These are phyloP conservation scores for Gorsachius magnificus DNA, from an alignment of 2,797 vertebrate species.

Conservation along the genomic window DNA sequence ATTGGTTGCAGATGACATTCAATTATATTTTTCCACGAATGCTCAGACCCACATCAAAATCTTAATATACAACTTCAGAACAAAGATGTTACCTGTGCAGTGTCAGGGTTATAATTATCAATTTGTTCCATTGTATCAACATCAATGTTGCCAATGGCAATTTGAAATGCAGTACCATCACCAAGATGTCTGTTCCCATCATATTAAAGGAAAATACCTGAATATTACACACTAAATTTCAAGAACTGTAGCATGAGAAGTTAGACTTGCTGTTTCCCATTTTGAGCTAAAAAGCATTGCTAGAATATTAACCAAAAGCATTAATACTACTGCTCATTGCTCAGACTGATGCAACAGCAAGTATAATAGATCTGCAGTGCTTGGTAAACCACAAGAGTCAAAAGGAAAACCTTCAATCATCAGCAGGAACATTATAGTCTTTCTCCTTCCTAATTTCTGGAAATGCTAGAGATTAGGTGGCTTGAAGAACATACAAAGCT, in stretches of 20 bases:
- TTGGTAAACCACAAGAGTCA: not conserved
- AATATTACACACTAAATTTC: not conserved
- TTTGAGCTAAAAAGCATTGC: not conserved
- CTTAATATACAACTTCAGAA: not conserved
- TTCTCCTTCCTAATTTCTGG: not conserved
- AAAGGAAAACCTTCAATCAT: not conserved
- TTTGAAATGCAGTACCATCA: constrained; percentile 85
- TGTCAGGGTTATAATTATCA: constrained; percentile 88
- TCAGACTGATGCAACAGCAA: not conserved
- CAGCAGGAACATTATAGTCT: not conserved
- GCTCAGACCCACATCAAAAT: not conserved
- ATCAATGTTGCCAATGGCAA: constrained; percentile 93
- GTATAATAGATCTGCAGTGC: not conserved
- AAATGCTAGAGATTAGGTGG: not conserved
- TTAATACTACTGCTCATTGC: not conserved
- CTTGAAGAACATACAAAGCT: not conserved
- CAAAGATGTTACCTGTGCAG: constrained; percentile 59
- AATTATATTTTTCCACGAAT: not conserved
- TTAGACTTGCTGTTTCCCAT: not conserved
- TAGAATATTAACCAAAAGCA: not conserved
- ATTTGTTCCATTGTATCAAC: constrained; percentile 87
- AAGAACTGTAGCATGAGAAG: not conserved
- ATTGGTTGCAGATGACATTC: not conserved
- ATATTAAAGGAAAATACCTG: not conserved
- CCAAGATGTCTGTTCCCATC: constrained; percentile 82